These are phyloP conservation scores for Lutraria lutraria DNA, from an alignment of 2,888 invertebrate species.

Conservation along the genomic window DNA sequence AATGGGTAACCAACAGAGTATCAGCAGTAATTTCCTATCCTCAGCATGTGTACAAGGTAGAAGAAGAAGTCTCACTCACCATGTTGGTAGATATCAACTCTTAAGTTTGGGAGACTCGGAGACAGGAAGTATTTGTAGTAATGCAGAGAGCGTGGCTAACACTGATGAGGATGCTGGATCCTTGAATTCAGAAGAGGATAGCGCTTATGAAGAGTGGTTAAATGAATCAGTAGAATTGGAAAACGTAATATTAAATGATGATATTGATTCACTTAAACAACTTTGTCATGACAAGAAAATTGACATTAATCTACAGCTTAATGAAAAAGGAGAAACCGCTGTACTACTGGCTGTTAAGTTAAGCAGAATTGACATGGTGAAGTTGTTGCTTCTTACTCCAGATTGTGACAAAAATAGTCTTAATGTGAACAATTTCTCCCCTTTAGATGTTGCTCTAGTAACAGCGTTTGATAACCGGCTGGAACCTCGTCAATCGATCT, in stretches of 20 bases:
- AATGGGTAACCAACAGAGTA: constrained; percentile 63
- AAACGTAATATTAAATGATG: constrained; percentile 64
- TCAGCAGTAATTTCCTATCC: constrained; percentile 52
- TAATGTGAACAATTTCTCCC: constrained; percentile 78
- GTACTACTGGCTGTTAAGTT: constrained; percentile 79
- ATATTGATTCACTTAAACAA: constrained; percentile 54
- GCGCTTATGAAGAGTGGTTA: constrained; percentile 52
- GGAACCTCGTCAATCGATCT: constrained; percentile 77
- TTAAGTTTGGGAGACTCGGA: constrained; percentile 62
- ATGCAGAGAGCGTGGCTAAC: constrained; percentile 40
- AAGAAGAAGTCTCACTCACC: constrained; percentile 41
- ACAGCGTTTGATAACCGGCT: constrained; percentile 79
- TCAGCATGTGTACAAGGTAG: constrained; percentile 57
- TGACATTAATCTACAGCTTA: constrained; percentile 77
- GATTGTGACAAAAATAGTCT: constrained; percentile 74
- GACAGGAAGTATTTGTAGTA: constrained; percentile 53
- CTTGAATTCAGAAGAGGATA: constrained; percentile 38
- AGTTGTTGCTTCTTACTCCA: constrained; percentile 68
- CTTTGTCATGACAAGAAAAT: constrained; percentile 62
- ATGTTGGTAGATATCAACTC: constrained; percentile 51
- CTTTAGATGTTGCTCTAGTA: constrained; percentile 79
- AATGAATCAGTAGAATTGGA: constrained; percentile 64
- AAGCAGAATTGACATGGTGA: constrained; percentile 76
- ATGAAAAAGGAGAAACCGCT: constrained; percentile 78
- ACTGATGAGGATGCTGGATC: constrained; percentile 61